phyloP scores from a whole-genome alignment of 1,140 invertebrate genomes.

The Atta cephalotes region DNA sequence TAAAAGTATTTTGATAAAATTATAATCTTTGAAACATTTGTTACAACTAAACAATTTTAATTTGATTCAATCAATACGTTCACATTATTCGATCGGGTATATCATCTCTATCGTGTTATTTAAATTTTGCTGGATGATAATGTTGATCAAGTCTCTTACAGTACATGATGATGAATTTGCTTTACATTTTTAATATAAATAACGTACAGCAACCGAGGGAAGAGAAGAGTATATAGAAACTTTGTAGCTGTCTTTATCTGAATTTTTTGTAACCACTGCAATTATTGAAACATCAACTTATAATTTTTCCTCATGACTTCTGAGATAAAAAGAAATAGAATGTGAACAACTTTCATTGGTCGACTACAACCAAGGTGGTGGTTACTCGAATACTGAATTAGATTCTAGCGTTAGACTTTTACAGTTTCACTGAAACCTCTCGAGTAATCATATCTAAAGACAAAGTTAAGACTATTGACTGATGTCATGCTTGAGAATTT shows the following conservation, averaged over 20 bases:
- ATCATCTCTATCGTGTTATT: background rate
- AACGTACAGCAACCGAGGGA: background rate
- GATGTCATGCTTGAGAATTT: background rate
- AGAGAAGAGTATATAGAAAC: background rate
- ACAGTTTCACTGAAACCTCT: constrained; percentile 9
- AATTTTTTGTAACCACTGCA: background rate
- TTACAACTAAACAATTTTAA: background rate
- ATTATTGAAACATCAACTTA: constrained; percentile 25
- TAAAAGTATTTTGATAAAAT: background rate
- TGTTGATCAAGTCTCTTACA: background rate
- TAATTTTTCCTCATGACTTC: constrained; percentile 19
- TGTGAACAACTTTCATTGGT: constrained; percentile 20
- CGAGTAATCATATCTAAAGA: background rate
- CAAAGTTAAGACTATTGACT: background rate
- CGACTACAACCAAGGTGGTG: background rate
- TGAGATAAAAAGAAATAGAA: background rate
- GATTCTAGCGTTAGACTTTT: background rate
- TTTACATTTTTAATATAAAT: constrained; percentile 46
- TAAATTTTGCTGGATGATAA: background rate
- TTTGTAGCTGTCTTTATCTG: background rate
- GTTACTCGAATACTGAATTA: background rate
- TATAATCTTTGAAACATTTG: background rate
- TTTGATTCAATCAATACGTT: background rate
- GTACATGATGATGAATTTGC: background rate
- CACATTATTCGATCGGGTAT: background rate